Evolutionary conservation across 1,140 invertebrate genomes (phyloP).

Genomic region (Sminthurides bifidus): DNA sequence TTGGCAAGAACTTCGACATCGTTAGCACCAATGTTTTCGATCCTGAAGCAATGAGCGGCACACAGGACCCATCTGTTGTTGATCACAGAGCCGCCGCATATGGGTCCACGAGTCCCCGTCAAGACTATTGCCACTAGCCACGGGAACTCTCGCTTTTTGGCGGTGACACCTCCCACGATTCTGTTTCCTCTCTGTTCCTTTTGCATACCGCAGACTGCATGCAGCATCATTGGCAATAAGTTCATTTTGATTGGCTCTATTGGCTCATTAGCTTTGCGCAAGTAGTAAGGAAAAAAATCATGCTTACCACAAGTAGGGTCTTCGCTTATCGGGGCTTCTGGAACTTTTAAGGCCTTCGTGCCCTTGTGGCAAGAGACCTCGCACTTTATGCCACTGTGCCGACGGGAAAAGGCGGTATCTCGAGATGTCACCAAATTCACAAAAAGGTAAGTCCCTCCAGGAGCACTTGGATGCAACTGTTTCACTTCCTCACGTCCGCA

Average conservation of each 20-base stretch:
- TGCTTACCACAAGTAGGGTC: constrained; percentile 2
- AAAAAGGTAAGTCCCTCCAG: no score
- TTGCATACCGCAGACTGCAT: constrained; percentile 3
- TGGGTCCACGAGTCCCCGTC: neutral
- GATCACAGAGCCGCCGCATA: constrained; percentile 4
- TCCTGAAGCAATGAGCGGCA: constrained; percentile 4
- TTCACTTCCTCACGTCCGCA: neutral
- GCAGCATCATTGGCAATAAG: neutral
- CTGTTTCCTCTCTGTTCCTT: neutral
- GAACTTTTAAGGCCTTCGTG: neutral
- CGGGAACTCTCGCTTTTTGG: constrained; percentile 4
- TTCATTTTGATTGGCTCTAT: no score
- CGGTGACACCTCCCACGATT: constrained; percentile 7
- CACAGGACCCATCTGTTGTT: neutral
- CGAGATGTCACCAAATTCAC: no score
- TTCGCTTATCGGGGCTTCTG: no score
- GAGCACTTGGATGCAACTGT: no score
- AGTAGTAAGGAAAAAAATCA: no score
- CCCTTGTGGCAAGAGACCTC: neutral
- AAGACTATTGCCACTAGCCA: constrained; percentile 11
- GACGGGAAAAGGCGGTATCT: no score
- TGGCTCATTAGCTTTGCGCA: no score
- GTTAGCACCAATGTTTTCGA: neutral
- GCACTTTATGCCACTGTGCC: neutral
- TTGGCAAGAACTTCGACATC: constrained; percentile 14